These are phyloP conservation scores for Acanthochromis polyacanthus DNA, from an alignment of 2,113 vertebrate species.

Conservation along the genomic window DNA sequence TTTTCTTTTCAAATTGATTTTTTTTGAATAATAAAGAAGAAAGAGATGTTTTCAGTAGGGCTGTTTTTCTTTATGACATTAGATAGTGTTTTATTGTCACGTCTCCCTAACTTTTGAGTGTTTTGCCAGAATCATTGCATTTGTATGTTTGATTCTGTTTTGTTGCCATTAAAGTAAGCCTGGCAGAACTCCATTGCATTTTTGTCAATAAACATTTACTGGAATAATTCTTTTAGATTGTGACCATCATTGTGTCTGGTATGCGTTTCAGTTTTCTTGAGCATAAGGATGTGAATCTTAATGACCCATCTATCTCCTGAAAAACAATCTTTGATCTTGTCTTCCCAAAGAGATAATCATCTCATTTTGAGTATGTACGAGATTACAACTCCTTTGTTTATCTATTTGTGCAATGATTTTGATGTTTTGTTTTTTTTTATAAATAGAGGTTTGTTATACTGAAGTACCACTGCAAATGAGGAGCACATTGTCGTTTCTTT, in stretches of 20 bases:
- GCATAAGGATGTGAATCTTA: conserved; percentile 19
- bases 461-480: conserved; percentile 18
- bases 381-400: conserved; percentile 17
- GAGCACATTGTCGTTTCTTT: not conserved
- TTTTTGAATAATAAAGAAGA: conserved; percentile 28
- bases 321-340: conserved; percentile 26
- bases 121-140: conserved; percentile 58
- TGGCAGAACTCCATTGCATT: conserved; percentile 61
- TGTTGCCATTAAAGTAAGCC: conserved; percentile 53
- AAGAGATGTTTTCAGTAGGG: conserved; percentile 23
- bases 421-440: conserved; percentile 11
- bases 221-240: conserved; percentile 42
- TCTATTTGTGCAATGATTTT: not conserved
- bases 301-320: not conserved
- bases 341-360: conserved; percentile 26
- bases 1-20: conserved; percentile 4
- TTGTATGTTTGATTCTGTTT: conserved; percentile 46
- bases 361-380: conserved; percentile 10
- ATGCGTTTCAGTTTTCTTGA: conserved; percentile 38
- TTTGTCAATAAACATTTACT: conserved; percentile 73
- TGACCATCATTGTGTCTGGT: conserved; percentile 27
- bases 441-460: conserved; percentile 11
- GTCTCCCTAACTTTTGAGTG: conserved; percentile 52
- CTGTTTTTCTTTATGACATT: conserved; percentile 32
- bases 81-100: conserved; percentile 42